A percentile compares a stretch with the other conserved stretches of the same genome.
Conservation (phyloP, 2,113 vertebrate species). For the Paramormyrops kingsleyae region DNA sequence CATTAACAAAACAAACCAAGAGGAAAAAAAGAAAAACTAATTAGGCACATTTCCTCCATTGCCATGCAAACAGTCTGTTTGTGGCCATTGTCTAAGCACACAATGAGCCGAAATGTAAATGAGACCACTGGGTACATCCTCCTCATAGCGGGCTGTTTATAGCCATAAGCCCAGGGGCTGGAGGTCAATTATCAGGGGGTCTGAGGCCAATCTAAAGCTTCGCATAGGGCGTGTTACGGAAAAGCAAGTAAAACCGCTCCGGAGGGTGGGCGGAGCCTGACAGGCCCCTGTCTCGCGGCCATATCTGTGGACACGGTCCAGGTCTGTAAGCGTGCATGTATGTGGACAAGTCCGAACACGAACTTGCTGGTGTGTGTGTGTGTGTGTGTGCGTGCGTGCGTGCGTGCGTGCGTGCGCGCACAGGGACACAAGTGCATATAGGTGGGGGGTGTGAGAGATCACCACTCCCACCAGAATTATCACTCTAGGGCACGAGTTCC, state of each 20-base stretch:
- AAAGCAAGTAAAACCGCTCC: not conserved
- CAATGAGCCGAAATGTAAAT: constrained; percentile 4
- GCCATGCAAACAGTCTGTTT: not conserved
- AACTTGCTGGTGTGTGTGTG: not conserved
- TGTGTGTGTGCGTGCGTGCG: too few species aligned
- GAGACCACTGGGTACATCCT: not conserved
- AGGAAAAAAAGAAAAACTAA: not conserved
- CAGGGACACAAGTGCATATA: too few species aligned
- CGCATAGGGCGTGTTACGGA: not conserved
- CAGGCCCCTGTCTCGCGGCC: not conserved
- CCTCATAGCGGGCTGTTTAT: not conserved
- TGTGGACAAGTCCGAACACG: not conserved
- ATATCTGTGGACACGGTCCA: not conserved
- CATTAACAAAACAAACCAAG: constrained; percentile 2
- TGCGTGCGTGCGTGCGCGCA: too few species aligned
- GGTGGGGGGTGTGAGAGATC: not conserved
- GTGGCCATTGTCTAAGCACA: constrained; percentile 3
- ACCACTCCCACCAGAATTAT: not conserved
- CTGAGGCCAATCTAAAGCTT: not conserved
- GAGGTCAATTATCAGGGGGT: not conserved
- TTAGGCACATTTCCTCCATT: not conserved
- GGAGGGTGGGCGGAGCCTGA: not conserved
- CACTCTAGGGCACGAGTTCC: not conserved
- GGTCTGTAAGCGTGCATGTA: not conserved
- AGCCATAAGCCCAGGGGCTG: not conserved